phyloP scores from a whole-genome alignment of 2,888 invertebrate species.

The Acronicta aceris region DNA sequence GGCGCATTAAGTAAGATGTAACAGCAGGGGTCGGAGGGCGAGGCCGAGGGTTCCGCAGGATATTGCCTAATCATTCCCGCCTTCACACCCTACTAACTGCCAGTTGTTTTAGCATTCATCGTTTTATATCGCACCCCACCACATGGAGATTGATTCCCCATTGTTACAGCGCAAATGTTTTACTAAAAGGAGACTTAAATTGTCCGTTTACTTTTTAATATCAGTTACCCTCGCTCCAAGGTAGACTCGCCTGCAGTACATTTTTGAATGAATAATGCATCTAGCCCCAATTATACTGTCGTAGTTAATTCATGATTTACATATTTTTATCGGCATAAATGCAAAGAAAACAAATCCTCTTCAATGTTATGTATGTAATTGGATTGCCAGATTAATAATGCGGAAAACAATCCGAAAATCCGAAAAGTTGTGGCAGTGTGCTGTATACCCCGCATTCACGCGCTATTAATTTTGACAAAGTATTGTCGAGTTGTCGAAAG shows the following conservation, averaged over 20 bases:
- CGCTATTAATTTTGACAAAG: constrained; percentile 87
- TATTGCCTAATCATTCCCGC: constrained; percentile 88
- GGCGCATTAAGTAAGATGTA: constrained; percentile 86
- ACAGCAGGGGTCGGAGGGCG: constrained; percentile 77
- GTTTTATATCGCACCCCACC: constrained; percentile 72
- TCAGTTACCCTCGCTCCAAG: constrained; percentile 33
- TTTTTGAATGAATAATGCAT: constrained; percentile 50
- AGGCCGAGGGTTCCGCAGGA: constrained; percentile 79
- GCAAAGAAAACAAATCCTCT: constrained; percentile 62
- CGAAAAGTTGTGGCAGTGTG: constrained; percentile 77
- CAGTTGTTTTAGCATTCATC: constrained; percentile 88
- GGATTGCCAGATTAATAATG: constrained; percentile 87
- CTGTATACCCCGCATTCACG: constrained; percentile 79
- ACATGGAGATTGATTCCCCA: constrained; percentile 78
- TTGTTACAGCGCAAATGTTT: constrained; percentile 73
- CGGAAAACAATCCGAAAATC: constrained; percentile 87
- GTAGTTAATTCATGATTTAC: constrained; percentile 39
- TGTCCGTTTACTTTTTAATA: constrained; percentile 59
- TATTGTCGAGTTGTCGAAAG: constrained; percentile 78
- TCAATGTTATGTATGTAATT: constrained; percentile 84
- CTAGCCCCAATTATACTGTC: constrained; percentile 42
- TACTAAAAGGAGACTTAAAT: constrained; percentile 68
- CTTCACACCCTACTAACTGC: constrained; percentile 86
- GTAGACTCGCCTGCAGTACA: constrained; percentile 5
- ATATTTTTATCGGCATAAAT: constrained; percentile 50